Evolutionary conservation across 92 coral and sea anemone species (phyloP), one percentile per base, ranked within the genome.

Genomic region (Desmophyllum pertusum): DNA sequence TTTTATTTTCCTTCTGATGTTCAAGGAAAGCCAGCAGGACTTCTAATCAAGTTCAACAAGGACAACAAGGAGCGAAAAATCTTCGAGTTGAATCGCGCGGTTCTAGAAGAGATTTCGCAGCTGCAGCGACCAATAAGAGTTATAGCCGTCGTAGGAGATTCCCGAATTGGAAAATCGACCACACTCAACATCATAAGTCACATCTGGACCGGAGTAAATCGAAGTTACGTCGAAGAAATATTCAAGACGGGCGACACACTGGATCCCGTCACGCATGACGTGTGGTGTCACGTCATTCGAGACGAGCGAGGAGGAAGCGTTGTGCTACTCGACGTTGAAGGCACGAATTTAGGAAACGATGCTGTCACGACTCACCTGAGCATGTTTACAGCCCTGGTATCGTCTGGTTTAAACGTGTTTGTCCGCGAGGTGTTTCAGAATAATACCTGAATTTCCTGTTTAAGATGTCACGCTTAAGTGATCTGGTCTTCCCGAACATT

Each of bases 111-210:
- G 0, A 6, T 83, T 36, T 71, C 46, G 40, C 25, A 21, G n/a
- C 72, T 83, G 8, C 80, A 72, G 19, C 86, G 59, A 40, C 87
- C 87, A 31, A 42, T 83, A 18, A 61, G 80, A 33, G 87, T 83
- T 5, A 61, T 83, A 0, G 61, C 87, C 29, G 73, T 46, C 0
- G 35, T 83, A 2, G 87, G 87, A 7, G 74, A 83, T 73, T 57
- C 87, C 5, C 11, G 87, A 14, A 83, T 83, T 40, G 87, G 87
- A 72, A 83, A 83, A 46, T 83, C 81, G 2, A 83, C 87, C 25
- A 83, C 80, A 5, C 37, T 83, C 1, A 83, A 83, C 73, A 4
- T 83, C 0, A 43, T 73, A 10, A 72, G 74, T 35, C 87, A 83
- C 73, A 43, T 75, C 33, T 83, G 87, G 87, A 23, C 27, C 0